Conservation (phyloP, 2,797 vertebrate species). For the Pangasius sanitwongsei region DNA sequence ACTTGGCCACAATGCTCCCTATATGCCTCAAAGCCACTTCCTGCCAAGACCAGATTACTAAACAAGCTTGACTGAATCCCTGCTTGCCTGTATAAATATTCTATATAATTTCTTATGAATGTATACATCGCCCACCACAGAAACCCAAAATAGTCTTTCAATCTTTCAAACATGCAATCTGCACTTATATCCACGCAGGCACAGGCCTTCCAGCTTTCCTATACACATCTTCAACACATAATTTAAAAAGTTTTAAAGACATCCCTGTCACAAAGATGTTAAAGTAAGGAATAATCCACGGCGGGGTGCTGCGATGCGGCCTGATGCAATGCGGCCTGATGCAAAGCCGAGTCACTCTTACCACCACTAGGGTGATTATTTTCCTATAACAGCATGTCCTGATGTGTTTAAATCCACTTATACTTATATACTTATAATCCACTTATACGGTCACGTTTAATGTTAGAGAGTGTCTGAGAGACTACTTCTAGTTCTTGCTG, state of each 20-base stretch:
- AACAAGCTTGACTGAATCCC: not conserved
- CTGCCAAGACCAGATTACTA: not conserved
- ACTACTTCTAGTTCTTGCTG: not conserved
- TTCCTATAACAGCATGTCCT: not conserved
- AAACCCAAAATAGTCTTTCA: not conserved
- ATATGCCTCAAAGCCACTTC: not conserved
- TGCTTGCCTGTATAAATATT: not conserved
- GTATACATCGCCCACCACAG: not conserved
- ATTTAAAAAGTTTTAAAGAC: not conserved
- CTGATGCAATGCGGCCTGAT: not conserved
- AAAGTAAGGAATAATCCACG: not conserved
- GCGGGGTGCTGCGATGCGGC: too few species aligned
- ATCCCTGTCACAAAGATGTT: not conserved
- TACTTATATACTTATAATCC: too few species aligned
- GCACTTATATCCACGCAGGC: too few species aligned
- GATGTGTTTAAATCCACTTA: not conserved
- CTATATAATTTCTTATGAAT: not conserved
- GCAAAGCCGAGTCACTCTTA: not conserved
- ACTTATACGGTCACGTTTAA: not conserved
- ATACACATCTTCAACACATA: not conserved
- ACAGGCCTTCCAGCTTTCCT: not conserved
- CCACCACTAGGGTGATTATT: not conserved
- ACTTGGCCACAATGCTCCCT: not conserved
- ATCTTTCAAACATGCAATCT: not conserved
- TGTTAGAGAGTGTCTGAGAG: not conserved